Conservation (phyloP, 2,113 vertebrate species). For the Pterocles burchelli region DNA sequence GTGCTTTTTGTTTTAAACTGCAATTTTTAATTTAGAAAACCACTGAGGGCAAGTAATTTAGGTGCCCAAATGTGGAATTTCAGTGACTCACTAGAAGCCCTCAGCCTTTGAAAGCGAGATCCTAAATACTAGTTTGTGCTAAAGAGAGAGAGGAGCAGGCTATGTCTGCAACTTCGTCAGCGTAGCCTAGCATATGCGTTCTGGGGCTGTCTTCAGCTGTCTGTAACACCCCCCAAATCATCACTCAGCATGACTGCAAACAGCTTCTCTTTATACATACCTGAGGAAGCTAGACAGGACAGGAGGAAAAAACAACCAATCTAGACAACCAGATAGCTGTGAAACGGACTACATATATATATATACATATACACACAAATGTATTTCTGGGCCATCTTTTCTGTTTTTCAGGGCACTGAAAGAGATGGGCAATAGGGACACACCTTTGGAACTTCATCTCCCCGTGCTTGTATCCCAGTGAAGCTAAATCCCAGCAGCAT, state of each 20-base stretch:
- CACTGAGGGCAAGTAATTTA: neutral
- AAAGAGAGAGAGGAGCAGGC: neutral
- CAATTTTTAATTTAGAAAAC: neutral
- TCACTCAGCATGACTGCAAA: neutral
- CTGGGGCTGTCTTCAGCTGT: neutral
- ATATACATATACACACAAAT: neutral
- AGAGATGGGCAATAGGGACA: neutral
- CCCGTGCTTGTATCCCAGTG: rapidly evolving
- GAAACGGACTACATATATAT: neutral
- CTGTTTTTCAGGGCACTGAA: neutral
- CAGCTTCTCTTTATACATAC: neutral
- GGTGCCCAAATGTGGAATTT: neutral
- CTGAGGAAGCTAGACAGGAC: neutral
- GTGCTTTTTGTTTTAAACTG: neutral
- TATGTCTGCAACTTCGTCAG: neutral
- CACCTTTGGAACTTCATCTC: neutral
- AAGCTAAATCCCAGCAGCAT: neutral
- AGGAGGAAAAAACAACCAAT: neutral
- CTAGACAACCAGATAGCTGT: neutral
- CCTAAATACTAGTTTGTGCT: neutral
- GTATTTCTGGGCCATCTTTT: neutral
- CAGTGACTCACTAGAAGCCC: neutral
- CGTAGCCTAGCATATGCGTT: neutral
- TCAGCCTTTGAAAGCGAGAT: neutral
- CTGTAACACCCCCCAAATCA: neutral